These are phyloP conservation scores for Umimayanthus chanpuru DNA, from an alignment of 92 coral and sea anemone species.

Conservation along the genomic window DNA sequence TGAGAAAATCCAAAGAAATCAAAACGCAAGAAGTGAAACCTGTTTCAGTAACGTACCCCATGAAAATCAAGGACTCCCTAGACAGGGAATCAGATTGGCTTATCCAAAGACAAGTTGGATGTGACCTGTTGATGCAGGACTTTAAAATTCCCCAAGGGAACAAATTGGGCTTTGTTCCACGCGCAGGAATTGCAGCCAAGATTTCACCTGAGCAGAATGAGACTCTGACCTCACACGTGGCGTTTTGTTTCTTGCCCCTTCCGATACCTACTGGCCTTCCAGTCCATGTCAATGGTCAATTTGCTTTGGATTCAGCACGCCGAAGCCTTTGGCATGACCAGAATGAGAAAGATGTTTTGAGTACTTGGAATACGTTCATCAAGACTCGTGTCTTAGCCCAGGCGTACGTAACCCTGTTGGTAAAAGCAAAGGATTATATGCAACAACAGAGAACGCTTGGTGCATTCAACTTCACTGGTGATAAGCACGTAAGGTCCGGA, in stretches of 20 bases:
- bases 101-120: slow-evolving; percentile 33
- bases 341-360: slow-evolving; percentile 9
- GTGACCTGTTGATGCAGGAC: neutral
- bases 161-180: slow-evolving; percentile 21
- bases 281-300: slow-evolving; percentile 55
- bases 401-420: slow-evolving; percentile 35
- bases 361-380: slow-evolving; percentile 40
- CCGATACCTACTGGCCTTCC: slow-evolving; percentile 44
- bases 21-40: slow-evolving; percentile 14
- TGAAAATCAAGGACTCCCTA: slow-evolving; percentile 36
- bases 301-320: slow-evolving; percentile 43
- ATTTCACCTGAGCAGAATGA: neutral
- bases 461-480: slow-evolving; percentile 22
- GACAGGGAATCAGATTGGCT: slow-evolving; percentile 35
- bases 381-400: slow-evolving; percentile 44
- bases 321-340: slow-evolving; percentile 39
- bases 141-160: slow-evolving; percentile 32
- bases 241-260: slow-evolving; percentile 53
- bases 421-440: slow-evolving; percentile 43
- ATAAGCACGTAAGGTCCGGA: slow-evolving; percentile 7
- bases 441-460: neutral
- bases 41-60: slow-evolving; percentile 35
- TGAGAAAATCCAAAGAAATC: slow-evolving; percentile 1
- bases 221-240: neutral
- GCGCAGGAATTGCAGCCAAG: slow-evolving; percentile 44